These are phyloP conservation scores for Thera britannica DNA, from an alignment of 2,888 invertebrate genomes.

Conservation along the genomic window DNA sequence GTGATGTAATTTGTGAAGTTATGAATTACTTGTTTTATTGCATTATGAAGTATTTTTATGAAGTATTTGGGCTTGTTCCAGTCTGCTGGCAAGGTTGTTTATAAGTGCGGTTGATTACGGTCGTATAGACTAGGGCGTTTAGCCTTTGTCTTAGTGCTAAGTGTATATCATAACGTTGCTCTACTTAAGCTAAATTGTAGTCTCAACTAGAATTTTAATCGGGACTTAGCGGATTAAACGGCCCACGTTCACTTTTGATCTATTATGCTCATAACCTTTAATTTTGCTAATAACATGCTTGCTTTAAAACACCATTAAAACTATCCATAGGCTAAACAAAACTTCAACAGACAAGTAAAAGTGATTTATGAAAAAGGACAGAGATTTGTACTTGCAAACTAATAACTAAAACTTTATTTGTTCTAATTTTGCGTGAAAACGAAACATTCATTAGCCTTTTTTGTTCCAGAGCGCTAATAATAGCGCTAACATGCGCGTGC, in stretches of 20 bases:
- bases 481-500: constrained; percentile 68
- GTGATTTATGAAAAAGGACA: too few relatives aligned
- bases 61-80: constrained; percentile 27
- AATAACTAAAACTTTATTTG: too few relatives aligned
- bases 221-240: constrained; percentile 10
- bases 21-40: constrained; percentile 19
- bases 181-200: constrained; percentile 44
- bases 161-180: constrained; percentile 37
- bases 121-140: constrained; percentile 20
- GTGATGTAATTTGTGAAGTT: constrained; percentile 31
- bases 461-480: constrained; percentile 68
- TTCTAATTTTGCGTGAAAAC: background rate
- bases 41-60: constrained; percentile 21
- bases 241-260: constrained; percentile 24
- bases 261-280: constrained; percentile 6
- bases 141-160: constrained; percentile 36
- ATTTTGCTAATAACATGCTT: constrained; percentile 18
- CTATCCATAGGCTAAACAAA: background rate
- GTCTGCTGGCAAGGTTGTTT: constrained; percentile 12
- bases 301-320: background rate
- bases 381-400: too few relatives aligned
- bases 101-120: constrained; percentile 28
- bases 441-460: background rate
- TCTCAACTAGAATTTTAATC: constrained; percentile 28
- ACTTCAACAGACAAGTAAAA: background rate